phyloP scores from a whole-genome alignment of 2,888 invertebrate genomes.

The Lepidocyrtinus sp. region DNA sequence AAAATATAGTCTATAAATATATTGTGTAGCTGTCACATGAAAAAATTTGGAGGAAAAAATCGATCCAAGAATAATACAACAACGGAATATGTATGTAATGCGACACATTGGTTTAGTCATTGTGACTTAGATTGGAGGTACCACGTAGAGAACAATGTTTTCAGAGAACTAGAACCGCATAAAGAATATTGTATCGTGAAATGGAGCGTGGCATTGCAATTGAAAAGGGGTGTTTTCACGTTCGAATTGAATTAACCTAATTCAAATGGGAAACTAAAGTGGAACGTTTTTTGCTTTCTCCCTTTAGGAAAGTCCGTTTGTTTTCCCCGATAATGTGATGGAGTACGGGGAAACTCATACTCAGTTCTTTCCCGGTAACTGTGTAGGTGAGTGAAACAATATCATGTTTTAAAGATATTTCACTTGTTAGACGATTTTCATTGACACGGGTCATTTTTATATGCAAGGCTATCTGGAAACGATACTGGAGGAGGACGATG shows the following conservation, averaged over 20 bases:
- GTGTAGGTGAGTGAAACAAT: slow-evolving; percentile 60
- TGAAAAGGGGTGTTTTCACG: background rate
- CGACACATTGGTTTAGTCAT: no score
- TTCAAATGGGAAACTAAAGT: background rate
- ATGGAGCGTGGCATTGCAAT: no score
- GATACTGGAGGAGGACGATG: slow-evolving; percentile 70
- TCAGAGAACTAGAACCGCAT: no score
- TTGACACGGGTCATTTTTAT: slow-evolving; percentile 11
- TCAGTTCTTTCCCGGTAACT: slow-evolving; percentile 69
- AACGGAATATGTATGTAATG: no score
- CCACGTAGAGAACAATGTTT: no score
- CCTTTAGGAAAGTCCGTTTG: slow-evolving; percentile 67
- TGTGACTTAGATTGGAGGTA: no score
- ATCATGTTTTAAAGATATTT: background rate
- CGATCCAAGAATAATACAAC: no score
- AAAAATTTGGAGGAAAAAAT: no score
- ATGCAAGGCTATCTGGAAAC: slow-evolving; percentile 69
- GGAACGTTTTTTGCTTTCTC: slow-evolving; percentile 22
- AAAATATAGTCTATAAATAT: no score
- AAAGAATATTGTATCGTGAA: no score
- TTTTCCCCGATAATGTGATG: slow-evolving; percentile 70
- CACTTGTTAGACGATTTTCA: background rate
- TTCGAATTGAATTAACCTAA: background rate
- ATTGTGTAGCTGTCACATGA: no score
- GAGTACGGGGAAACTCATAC: slow-evolving; percentile 69